Base-by-base conservation (phyloP, 1,140 invertebrate species). In the Muscidifurax raptorellus region DNA sequence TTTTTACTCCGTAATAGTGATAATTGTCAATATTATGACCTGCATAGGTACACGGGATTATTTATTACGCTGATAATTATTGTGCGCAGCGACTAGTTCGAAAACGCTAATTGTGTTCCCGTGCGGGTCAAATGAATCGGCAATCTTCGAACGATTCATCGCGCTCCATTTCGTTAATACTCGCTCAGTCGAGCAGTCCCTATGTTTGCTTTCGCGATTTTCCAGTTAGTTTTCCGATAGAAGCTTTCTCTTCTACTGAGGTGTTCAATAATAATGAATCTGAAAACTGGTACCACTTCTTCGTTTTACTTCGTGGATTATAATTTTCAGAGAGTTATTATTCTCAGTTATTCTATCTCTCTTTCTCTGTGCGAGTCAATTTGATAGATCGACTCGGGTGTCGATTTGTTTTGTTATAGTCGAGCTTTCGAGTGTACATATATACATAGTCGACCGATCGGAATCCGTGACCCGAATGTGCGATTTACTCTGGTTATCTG, bases 81-180 rank as follows among this genome's bases (percentile, higher is more conserved):
- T 52, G 5, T 22, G 47, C 2, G 47, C 47, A 52, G 47, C 18
- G 13, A 18, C 47, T 22, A 52, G n/a, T 59, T 59, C 22, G 6
- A 59, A 59, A n/a, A n/a, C 5, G 18, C 22, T 36, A 10, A 72
- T 72, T 36, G 32, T 32, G 32, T 32, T 72, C 22, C 13, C 15
- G 32, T 10, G 13, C 9, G 71, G 25, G 9, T 75, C 47, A 75
- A 40, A 28, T 47, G 25, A 75, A 75, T 75, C 36, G 74, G 74
- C 18, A 9, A 22, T 36, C 10, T n/a, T 27, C 6, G 40, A 75
- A 75, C 36, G n/a, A 44, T 75, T 75, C 40, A 40, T 40, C 18
- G 74, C 36, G 74, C 36, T 44, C 74, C 12, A 75, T 25, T 75
- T 75, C 15, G 74, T 47, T 25, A 75, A 75, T 75, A 40, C 74